Base-by-base conservation (phyloP, 2,113 vertebrate genomes). In the Callionymus lyra region DNA sequence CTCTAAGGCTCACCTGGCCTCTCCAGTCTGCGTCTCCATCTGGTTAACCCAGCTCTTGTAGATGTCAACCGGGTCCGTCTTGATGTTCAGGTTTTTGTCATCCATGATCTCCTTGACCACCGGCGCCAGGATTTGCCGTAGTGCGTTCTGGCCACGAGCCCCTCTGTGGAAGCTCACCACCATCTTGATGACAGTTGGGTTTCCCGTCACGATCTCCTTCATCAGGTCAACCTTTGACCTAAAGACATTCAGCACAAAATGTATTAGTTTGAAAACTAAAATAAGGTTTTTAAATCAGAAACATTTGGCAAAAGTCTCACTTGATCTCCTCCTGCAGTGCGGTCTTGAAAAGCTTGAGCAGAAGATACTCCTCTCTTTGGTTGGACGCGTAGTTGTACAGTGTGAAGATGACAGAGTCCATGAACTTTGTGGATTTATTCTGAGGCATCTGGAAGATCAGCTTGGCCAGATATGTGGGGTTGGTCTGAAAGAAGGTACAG, bases 401-500 rank as follows among this genome's bases (percentile, higher is more conserved):
- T 0, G 95, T 97, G 82, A 98, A 98, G 82, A 98, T 98, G 1
- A 98, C 95, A 11, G 94, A 94, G 75, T 98, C 94, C 95, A 98
- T 98, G 76, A 98, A 98, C 70, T 98, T 98, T 10, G 95, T 98
- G 55, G 95, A 98, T 71, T 90, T 96, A 70, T 98, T 98, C 75
- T 98, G 94, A 6, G 94, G 94, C 95, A 98, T 98, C 84, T 98
- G 95, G 79, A 98, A 98, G 68, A 98, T 98, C 67, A 98, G 84
- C 87, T 98, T 98, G 55, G 95, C 94, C 57, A 98, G 83, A 53
- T 98, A 98, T 6, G 91, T 93, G 6, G 95, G 95, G 63, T 98
- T 97, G 44, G 95, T 98, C 95, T 98, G 56, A 39, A 80, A 56
- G n/a, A 0, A 27, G 21, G 4, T 27, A 27, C 21, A 27, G 4